Conservation (phyloP, 2,888 invertebrate genomes). For the Sthenelais limicola region DNA sequence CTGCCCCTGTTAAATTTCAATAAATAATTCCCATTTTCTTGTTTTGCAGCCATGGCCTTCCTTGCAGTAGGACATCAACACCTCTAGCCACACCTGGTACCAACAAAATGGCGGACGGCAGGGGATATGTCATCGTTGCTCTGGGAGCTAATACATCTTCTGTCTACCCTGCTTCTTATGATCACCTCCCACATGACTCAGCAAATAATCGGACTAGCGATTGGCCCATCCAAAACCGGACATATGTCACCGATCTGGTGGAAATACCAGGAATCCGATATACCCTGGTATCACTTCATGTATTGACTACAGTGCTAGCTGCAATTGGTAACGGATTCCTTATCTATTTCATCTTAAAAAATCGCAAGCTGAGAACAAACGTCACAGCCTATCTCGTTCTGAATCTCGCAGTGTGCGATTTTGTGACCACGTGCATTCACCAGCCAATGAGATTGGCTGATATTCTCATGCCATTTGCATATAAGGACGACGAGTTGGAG, state of each 20-base stretch:
- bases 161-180: no score
- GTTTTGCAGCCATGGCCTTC: no score
- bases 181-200: no score
- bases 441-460: conserved; percentile 47
- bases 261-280: conserved; percentile 45
- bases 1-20: no score
- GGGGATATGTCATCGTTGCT: no score
- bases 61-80: no score
- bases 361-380: conserved; percentile 34
- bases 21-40: no score
- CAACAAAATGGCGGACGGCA: no score
- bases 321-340: conserved; percentile 46
- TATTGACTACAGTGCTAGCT: conserved; percentile 42
- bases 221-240: conserved; percentile 17
- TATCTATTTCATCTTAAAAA: conserved; percentile 44
- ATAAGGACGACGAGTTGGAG: conserved; percentile 14
- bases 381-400: conserved; percentile 49
- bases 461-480: conserved; percentile 33
- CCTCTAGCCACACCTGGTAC: no score
- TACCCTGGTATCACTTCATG: conserved; percentile 43
- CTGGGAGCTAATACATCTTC: no score
- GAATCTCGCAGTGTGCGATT: conserved; percentile 50
- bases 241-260: conserved; percentile 41
- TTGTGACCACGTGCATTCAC: conserved; percentile 41
- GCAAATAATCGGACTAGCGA: no score